A percentile compares a stretch with the other conserved stretches of the same genome.
phyloP scores from a whole-genome alignment of 2,888 invertebrate genomes.

The Spodoptera exigua region DNA sequence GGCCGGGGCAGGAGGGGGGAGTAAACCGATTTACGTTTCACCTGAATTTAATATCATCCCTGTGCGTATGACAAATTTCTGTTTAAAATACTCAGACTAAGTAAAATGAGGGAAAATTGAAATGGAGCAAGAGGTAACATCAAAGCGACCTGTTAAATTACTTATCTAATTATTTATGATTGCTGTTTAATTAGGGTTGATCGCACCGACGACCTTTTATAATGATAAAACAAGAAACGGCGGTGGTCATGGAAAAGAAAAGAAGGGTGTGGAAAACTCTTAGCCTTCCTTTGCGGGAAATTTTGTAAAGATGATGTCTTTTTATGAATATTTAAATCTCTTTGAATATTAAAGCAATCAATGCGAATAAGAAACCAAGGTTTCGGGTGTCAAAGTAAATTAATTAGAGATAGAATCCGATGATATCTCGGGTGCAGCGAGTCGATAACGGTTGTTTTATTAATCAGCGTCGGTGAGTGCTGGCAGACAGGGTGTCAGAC shows the following conservation, averaged over 20 bases:
- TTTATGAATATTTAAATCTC: slow-evolving; percentile 34
- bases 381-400: slow-evolving; percentile 62
- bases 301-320: slow-evolving; percentile 16
- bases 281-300: slow-evolving; percentile 8
- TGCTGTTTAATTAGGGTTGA: slow-evolving; percentile 51
- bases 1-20: slow-evolving; percentile 52
- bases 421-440: slow-evolving; percentile 76
- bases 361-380: slow-evolving; percentile 16
- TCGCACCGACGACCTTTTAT: slow-evolving; percentile 26
- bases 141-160: slow-evolving; percentile 51
- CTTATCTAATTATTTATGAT: slow-evolving; percentile 49
- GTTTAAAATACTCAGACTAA: slow-evolving; percentile 57
- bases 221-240: slow-evolving; percentile 35
- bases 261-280: slow-evolving; percentile 3
- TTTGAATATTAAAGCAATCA: slow-evolving; percentile 36
- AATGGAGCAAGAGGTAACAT: slow-evolving; percentile 26
- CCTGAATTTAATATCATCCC: slow-evolving; percentile 71
- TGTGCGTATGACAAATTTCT: slow-evolving; percentile 60
- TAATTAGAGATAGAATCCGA: slow-evolving; percentile 72
- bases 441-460: slow-evolving; percentile 82
- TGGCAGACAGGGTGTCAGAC: slow-evolving; percentile 86
- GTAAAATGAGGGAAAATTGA: slow-evolving; percentile 44
- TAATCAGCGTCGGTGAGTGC: slow-evolving; percentile 78
- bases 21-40: slow-evolving; percentile 75
- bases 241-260: slow-evolving; percentile 16